A percentile compares a stretch with the other conserved stretches of the same genome.
Evolutionary conservation across 2,888 invertebrate species (phyloP).

Genomic region (Octonoba sinensis): DNA sequence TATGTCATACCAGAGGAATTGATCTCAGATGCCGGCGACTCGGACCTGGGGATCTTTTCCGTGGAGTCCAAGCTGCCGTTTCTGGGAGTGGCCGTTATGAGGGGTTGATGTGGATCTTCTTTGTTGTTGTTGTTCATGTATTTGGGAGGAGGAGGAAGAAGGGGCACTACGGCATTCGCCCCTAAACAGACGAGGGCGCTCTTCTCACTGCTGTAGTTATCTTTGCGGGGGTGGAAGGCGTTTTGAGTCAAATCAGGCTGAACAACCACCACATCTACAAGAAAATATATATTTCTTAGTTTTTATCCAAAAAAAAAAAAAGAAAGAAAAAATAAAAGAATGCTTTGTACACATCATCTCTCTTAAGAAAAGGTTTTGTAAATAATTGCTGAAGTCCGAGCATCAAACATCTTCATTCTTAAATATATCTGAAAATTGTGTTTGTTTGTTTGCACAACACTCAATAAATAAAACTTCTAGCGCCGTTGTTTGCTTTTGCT

Average conservation of each 20-base stretch:
- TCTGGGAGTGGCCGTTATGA: conserved; percentile 32
- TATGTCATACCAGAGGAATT: conserved; percentile 62
- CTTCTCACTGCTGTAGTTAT: conserved; percentile 48
- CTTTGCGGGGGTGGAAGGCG: conserved; percentile 68
- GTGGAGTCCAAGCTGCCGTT: conserved; percentile 62
- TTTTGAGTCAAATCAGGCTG: conserved; percentile 85
- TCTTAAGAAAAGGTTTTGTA: no score
- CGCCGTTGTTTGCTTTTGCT: no score
- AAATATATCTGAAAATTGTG: no score
- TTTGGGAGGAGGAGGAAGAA: conserved; percentile 43
- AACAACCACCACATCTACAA: conserved; percentile 81
- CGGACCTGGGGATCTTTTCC: conserved; percentile 63
- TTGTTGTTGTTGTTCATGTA: conserved; percentile 51
- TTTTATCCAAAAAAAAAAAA: no score
- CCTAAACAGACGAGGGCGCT: conserved; percentile 27
- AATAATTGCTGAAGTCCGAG: no score
- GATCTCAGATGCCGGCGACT: conserved; percentile 59
- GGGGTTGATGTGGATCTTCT: conserved; percentile 29
- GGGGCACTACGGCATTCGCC: conserved; percentile 32
- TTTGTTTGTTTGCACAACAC: no score
- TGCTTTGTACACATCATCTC: no score
- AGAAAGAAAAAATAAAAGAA: no score
- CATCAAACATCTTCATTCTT: no score
- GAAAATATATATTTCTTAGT: conserved; percentile 47
- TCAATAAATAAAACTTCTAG: no score